Evolutionary conservation across 2,113 vertebrate species (phyloP), one percentile per base, ranked within the genome.

Genomic region (Circaetus gallicus): DNA sequence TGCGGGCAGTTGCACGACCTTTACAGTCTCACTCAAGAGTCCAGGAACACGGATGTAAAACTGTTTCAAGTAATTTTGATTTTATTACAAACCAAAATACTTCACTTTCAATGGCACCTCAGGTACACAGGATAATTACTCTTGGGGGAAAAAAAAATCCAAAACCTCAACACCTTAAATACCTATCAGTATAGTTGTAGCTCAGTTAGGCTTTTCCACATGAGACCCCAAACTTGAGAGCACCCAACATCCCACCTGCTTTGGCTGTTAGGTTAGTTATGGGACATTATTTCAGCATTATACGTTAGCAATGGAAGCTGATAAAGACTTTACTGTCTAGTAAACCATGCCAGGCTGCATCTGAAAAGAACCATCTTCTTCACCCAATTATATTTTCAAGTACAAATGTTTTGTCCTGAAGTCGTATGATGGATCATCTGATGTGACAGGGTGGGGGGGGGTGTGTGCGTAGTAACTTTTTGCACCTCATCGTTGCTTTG

Each of bases 61-160:
- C n/a, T 58, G 55, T 88, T 96, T 90, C 59, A 47, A 90, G 92
- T 89, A 15, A 74, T 52, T 89, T 5, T 79, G 73, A 94, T 93
- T 96, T 96, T 96, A 97, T 96, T 95, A 92, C 58, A 90, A 94
- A 94, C 67, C 66, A 90, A 96, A 94, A 69, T 9, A 73, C 66
- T 82, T 90, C 93, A 88, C 53, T 40, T 88, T 90, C 90, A 92
- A 4, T 42, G 53, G 70, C 82, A 96, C 66, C 82, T 92, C 58
- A 6, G 50, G 71, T 80, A 49, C 90, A 50, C 36, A 22, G 87
- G 53, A 8, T 83, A 56, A 56, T 86, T 66, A 77, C 67, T 80
- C 45, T 40, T 10, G 32, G 45, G 32, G 19, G 9, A 20, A 28
- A 21, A 53, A 32, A 2, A n/a, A 19, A 50, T 13, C 63, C 7